Base-by-base conservation (phyloP, 2,797 vertebrate species). In the Serranus cabrilla region DNA sequence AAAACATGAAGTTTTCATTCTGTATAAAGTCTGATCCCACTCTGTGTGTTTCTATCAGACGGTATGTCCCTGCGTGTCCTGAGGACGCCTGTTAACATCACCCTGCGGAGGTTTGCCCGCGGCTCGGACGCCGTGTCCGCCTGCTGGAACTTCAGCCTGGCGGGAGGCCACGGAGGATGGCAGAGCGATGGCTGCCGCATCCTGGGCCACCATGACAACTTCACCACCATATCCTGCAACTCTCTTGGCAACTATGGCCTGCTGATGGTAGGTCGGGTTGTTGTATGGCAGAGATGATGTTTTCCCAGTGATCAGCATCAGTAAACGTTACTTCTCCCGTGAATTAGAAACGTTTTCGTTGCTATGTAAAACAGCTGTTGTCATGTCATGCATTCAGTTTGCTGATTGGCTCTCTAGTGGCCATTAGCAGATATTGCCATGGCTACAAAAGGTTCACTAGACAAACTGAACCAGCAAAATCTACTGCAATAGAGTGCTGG, bases 201-300 rank as follows among this genome's bases (percentile, higher is more conserved):
- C 63, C 93, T 98, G 64, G 92, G 94, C 31, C 97, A 98, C 0
- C 96, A 97, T 20, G 96, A 98, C 86, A 99, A 99, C 63, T 95
- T 98, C 82, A 98, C 98, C 4, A 97, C 96, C 39, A 95, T 99
- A 52, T 98, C 98, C 76, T 99, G 98, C 88, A 93, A 94, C 87
- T 95, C 97, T 13, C 95, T 99, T 1, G 95, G 96, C 82, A 99
- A 96, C 95, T 99, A 99, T 5, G 98, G 97, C 0, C 94, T 99
- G 69, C 88, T 99, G 49, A 98, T 99, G 98, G 98, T 99, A 93
- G 50, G 94, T 11, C 2, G 13, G 11, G n/a, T 46, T 23, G 2
- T 3, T 25, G 46, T 23, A 25, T 51, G 20, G 14, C 12, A 31
- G 0, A 25, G 42, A 10, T 23, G 10, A 21, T 50, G 5, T 17